Evolutionary conservation across 2,888 invertebrate species (phyloP).

Genomic region (Drosophila longiperda): DNA sequence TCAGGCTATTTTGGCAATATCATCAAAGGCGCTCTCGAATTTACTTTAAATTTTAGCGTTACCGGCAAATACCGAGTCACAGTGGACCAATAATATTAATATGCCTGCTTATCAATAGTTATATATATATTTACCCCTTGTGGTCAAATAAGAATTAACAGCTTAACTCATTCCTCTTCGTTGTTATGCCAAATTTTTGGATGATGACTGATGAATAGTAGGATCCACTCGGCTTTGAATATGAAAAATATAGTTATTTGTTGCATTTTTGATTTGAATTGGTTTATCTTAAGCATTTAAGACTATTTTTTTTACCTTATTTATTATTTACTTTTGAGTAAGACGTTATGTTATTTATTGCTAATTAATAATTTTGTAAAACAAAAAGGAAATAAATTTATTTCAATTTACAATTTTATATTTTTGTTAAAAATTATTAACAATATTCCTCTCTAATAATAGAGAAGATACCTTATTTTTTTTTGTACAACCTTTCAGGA

Average conservation of each 20-base stretch:
- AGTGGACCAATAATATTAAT: constrained; percentile 11
- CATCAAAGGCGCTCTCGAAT: neutral
- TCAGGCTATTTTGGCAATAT: constrained; percentile 31
- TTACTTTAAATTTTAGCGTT: neutral
- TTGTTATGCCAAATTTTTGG: neutral
- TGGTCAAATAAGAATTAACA: neutral
- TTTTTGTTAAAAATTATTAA: neutral
- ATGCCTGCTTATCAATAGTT: neutral
- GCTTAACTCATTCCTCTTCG: neutral
- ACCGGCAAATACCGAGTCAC: neutral
- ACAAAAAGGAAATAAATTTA: neutral
- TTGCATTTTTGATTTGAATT: neutral
- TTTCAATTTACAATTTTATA: neutral
- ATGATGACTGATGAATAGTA: neutral
- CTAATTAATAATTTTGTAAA: neutral
- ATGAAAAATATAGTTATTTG: neutral
- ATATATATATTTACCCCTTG: neutral
- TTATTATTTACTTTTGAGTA: neutral
- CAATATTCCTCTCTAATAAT: neutral
- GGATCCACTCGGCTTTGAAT: neutral
- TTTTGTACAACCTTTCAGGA: neutral
- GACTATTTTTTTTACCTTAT: no score
- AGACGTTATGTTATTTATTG: neutral
- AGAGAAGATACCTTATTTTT: neutral
- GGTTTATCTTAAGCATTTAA: no score